Evolutionary conservation across 2,797 vertebrate species (phyloP), one percentile per base, ranked within the genome.

Genomic region (Anguilla megastoma): DNA sequence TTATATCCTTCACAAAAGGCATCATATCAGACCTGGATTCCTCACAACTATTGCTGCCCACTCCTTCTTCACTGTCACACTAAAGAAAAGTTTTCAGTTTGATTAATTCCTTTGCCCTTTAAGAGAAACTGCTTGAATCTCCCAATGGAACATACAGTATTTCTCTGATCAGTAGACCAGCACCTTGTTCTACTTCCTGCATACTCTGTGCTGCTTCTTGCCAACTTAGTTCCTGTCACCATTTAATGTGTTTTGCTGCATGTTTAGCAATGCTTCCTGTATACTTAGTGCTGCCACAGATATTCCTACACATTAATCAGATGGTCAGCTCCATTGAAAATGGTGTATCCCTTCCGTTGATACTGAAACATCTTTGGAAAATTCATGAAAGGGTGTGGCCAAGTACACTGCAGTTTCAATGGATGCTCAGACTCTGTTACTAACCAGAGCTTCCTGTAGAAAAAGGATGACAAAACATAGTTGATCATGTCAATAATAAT

Each of bases 71-170:
- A 41, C 66, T n/a, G 86, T 50, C 50, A 50, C n/a, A 50, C 86
- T 76, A 74, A 86, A 76, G 69, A 30, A 54, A 86, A 86, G 86
- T 27, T 86, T 86, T 86, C 69, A 76, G 30, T 86, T 86, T 86
- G 86, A 86, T 86, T 74, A 86, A 86, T 86, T 86, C 66, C 66
- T 86, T 52, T 86, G 86, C 86, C 86, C 86, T 86, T 86, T 86
- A 86, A 52, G 69, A 71, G 69, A 86, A 86, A 86, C 58, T 50
- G 50, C 66, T 54, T 50, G 27, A 86, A 45, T 69, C 86, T 86
- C 86, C 86, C 69, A 76, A 18, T 16, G 48, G 86, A 69, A 76
- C 69, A 30, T 86, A 74, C n/a, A 69, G 41, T 45, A 71, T 76
- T 86, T 76, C 50, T 76, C 48, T 76, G 24, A 76, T 86, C 86